Base-by-base conservation (phyloP, 2,113 vertebrate species). In the Clupea harengus region DNA sequence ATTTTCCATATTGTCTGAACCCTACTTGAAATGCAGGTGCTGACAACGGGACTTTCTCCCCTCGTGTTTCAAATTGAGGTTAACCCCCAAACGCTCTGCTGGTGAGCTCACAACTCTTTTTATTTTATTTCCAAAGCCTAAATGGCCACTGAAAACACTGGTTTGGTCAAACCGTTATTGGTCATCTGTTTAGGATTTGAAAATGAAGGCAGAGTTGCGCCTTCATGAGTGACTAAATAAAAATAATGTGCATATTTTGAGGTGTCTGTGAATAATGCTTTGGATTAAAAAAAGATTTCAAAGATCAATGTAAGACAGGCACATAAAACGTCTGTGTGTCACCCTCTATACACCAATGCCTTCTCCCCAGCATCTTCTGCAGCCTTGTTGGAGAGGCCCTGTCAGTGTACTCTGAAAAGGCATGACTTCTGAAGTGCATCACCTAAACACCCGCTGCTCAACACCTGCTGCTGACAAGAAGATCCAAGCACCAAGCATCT, bases 351-450 rank as follows among this genome's bases (percentile, higher is more conserved):
- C 18, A 20, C 20, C 20, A 57, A 60, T 60, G 18, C 4, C 54
- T 22, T 25, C 88, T 91, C 57, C 89, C 94, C 95, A 99, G 98
- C 90, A 93, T 99, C 88, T 88, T 98, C 83, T 64, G 95, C 1
- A 92, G 96, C 67, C 95, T 93, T 10, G 88, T 93, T 39, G 97
- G 96, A 82, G 97, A 99, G 91, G 96, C 95, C 46, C 90, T 98
- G 92, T 93, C 97, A 90, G 85, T 97, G 60, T 96, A 97, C 86
- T 93, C 95, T 0, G 96, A 98, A 86, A 95, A 91, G 84, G 90
- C 93, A 17, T 50, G 47, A 52, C 49, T 50, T 78, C 28, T 78
- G 28, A 78, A 39, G 72, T 44, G 72, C 9, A 39, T 78, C 72
- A 78, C 11, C 72, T 78, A 6, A 15, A 39, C 1, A 39, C 3